Evolutionary conservation across 2,113 vertebrate genomes (phyloP).

Genomic region (Cyrtonyx montezumae): DNA sequence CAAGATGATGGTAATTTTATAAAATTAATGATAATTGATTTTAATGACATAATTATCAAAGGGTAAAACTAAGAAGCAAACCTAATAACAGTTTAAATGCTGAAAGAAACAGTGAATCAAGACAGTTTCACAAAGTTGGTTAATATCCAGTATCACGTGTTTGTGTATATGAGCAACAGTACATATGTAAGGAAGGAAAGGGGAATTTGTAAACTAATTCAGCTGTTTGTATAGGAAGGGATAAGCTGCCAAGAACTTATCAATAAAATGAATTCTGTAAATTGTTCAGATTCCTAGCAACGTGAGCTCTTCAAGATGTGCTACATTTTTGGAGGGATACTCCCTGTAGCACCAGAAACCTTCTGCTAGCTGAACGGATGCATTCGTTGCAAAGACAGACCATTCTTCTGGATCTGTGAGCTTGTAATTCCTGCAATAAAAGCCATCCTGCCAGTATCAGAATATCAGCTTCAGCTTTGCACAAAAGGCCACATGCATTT

Average conservation of each 20-base stretch:
- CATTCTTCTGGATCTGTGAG: not conserved
- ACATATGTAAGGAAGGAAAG: not conserved
- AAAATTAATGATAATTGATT: not conserved
- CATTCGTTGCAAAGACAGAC: not conserved
- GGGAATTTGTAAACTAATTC: not conserved
- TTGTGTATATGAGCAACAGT: not conserved
- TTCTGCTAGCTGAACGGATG: not conserved
- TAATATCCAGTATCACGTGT: not conserved
- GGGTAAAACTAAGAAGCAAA: not conserved
- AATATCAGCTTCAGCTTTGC: not conserved
- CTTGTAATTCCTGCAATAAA: not conserved
- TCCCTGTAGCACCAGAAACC: not conserved
- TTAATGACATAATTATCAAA: constrained; percentile 15
- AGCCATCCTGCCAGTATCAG: not conserved
- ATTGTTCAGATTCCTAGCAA: not conserved
- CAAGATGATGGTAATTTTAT: not conserved
- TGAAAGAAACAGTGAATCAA: not conserved
- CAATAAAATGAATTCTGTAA: not conserved
- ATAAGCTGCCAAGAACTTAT: not conserved
- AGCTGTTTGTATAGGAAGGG: not conserved
- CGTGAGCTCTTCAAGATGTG: not conserved
- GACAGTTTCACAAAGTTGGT: not conserved
- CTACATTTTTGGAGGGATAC: not conserved
- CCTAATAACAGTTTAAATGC: not conserved
- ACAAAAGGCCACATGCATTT: not conserved